phyloP scores from a whole-genome alignment of 92 coral and sea anemone species.

The Zoanthus gigantus region DNA sequence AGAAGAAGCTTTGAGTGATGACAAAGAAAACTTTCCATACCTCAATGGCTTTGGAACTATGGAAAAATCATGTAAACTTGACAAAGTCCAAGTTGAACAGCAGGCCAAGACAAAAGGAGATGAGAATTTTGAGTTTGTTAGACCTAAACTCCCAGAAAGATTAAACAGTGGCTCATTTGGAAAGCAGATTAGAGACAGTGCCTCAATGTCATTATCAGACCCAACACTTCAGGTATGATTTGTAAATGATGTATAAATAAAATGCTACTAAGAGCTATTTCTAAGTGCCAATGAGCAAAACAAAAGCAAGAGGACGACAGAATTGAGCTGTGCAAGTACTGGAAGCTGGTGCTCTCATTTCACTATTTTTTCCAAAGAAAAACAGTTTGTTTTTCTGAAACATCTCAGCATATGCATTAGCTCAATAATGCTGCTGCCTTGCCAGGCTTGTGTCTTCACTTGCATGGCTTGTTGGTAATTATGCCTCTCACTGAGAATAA shows the following conservation, averaged over 20 bases:
- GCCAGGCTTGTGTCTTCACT: too few species aligned
- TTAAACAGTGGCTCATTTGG: conserved; percentile 51
- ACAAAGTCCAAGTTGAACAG: conserved; percentile 44
- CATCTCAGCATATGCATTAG: too few species aligned
- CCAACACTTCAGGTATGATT: conserved; percentile 70
- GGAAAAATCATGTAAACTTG: conserved; percentile 10
- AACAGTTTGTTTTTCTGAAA: too few species aligned
- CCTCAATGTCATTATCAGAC: conserved; percentile 72
- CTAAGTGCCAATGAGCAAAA: too few species aligned
- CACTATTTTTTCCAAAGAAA: too few species aligned
- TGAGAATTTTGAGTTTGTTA: conserved; percentile 72
- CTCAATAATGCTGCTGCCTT: too few species aligned
- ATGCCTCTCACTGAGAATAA: too few species aligned
- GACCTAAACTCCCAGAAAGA: conserved; percentile 80
- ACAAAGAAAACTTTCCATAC: conserved; percentile 76
- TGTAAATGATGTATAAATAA: background rate
- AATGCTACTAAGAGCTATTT: too few species aligned
- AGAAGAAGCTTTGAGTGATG: conserved; percentile 54
- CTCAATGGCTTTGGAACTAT: conserved; percentile 31
- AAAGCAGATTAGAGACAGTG: conserved; percentile 10
- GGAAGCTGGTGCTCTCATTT: too few species aligned
- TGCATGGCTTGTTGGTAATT: too few species aligned
- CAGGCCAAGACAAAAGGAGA: conserved; percentile 27
- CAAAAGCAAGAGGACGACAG: too few species aligned
- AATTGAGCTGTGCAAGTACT: too few species aligned